These are phyloP conservation scores for Lepus europaeus DNA, from an alignment of 2,113 vertebrate genomes.

Conservation along the genomic window DNA sequence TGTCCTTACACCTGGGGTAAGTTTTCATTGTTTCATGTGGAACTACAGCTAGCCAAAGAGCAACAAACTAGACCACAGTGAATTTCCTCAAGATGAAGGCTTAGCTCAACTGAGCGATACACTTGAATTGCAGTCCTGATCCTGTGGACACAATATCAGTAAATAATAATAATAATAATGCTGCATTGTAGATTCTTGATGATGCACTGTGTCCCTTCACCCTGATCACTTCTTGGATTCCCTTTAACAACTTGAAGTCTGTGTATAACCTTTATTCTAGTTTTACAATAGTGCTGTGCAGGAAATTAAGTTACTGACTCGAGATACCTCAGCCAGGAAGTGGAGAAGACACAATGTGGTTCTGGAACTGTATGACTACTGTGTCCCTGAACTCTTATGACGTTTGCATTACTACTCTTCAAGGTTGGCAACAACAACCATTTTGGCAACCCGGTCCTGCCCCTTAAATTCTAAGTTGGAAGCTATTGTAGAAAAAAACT, in stretches of 20 bases:
- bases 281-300: background rate
- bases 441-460: background rate
- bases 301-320: background rate
- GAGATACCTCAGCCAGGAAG: background rate
- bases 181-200: background rate
- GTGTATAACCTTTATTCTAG: background rate
- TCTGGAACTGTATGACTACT: background rate
- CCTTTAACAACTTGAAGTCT: conserved; percentile 10
- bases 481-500: background rate
- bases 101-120: background rate
- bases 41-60: background rate
- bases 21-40: background rate
- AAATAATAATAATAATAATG: background rate
- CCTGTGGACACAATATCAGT: background rate
- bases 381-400: background rate
- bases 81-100: conserved; percentile 27
- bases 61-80: background rate
- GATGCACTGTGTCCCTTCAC: background rate
- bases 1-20: background rate
- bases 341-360: background rate
- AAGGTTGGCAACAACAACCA: background rate
- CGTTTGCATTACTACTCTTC: background rate
- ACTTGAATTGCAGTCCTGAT: background rate
- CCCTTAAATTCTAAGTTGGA: background rate
- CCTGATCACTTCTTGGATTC: background rate